Conservation (phyloP, 2,113 vertebrate species). For the Marmota monax region DNA sequence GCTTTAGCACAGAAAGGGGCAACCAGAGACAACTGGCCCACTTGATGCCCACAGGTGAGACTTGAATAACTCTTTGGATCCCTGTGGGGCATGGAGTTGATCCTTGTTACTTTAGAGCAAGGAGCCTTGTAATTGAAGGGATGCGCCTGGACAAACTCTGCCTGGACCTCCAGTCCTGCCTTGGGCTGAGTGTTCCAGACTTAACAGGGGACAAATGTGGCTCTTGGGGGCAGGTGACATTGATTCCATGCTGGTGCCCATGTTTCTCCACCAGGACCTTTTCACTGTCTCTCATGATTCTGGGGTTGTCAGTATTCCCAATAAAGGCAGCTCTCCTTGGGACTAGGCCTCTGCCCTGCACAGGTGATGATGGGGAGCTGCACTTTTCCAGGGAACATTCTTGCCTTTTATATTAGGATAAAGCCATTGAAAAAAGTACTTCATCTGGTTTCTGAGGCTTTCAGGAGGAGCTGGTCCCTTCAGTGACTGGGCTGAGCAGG, state of each 20-base stretch:
- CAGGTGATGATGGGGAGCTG: neutral
- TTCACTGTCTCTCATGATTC: rapidly evolving
- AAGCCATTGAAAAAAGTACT: neutral
- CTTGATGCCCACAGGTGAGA: neutral
- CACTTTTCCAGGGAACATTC: neutral
- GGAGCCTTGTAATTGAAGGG: neutral
- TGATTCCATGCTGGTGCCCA: neutral
- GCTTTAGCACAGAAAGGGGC: neutral
- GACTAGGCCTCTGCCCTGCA: neutral
- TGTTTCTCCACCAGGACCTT: neutral
- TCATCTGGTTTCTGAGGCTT: neutral
- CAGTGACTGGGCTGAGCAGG: too few species aligned
- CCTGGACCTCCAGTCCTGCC: rapidly evolving
- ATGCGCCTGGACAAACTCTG: neutral
- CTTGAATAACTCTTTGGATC: too few species aligned
- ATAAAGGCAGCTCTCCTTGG: neutral
- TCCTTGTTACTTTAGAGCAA: neutral
- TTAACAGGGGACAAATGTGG: neutral
- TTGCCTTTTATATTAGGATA: neutral
- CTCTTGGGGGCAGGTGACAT: neutral
- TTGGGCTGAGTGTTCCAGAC: neutral
- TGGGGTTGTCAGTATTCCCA: neutral
- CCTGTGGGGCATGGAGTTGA: too few species aligned
- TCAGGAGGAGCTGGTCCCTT: neutral
- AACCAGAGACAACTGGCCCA: neutral